Percentiles rank a stretch among this genome's conserved stretches.
These are phyloP conservation scores for Lepidochitona cinerea DNA, from an alignment of 2,888 invertebrate genomes.

Conservation along the genomic window DNA sequence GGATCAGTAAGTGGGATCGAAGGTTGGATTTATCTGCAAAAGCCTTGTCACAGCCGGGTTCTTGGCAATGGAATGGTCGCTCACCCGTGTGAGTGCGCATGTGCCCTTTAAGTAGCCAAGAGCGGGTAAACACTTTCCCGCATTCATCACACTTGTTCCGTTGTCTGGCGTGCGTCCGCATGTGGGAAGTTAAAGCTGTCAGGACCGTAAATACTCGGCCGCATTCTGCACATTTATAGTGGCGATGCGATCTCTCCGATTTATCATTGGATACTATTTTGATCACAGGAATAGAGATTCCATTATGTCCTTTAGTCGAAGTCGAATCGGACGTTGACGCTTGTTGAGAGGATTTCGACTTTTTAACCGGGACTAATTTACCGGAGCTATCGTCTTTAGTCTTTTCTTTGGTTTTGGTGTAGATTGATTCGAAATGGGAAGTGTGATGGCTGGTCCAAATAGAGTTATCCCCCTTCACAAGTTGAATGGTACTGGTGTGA, in stretches of 20 bases:
- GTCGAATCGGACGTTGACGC: too few species aligned
- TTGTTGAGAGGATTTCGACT: too few species aligned
- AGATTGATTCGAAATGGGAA: not conserved
- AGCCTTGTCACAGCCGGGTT: constrained; percentile 60
- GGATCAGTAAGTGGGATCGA: constrained; percentile 66
- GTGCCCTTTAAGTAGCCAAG: constrained; percentile 69
- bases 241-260: not conserved
- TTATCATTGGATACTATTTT: not conserved
- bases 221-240: constrained; percentile 52
- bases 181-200: constrained; percentile 48
- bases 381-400: too few species aligned
- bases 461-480: not conserved
- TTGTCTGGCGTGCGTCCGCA: constrained; percentile 44
- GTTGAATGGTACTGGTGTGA: too few species aligned
- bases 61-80: constrained; percentile 60
- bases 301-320: too few species aligned
- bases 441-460: too few species aligned
- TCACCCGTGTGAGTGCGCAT: constrained; percentile 69
- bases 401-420: not conserved
- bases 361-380: too few species aligned
- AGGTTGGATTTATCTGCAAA: constrained; percentile 69
- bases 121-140: constrained; percentile 63
- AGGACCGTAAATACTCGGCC: constrained; percentile 44
- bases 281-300: not conserved
- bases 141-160: constrained; percentile 63